These are phyloP conservation scores for Oligia fasciuncula DNA, from an alignment of 2,888 invertebrate species.

Conservation along the genomic window DNA sequence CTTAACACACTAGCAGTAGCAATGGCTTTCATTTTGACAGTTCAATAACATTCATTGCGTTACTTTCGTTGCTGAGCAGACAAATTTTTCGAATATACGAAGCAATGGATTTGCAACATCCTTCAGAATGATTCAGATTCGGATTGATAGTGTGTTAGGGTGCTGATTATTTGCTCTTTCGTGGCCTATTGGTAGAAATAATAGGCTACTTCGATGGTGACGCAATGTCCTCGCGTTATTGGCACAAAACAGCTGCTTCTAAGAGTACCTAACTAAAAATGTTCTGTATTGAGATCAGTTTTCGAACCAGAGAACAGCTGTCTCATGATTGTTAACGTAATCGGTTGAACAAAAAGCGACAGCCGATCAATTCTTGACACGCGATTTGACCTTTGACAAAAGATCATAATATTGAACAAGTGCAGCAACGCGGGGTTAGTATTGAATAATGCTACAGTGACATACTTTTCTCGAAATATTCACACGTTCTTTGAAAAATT, in stretches of 20 bases:
- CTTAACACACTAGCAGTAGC: too few relatives aligned
- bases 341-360: background rate
- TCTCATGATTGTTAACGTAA: slow-evolving; percentile 6
- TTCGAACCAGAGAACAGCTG: background rate
- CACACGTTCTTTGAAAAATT: slow-evolving; percentile 13
- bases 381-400: slow-evolving; percentile 21
- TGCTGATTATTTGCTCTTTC: background rate
- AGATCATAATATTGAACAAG: slow-evolving; percentile 5
- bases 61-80: too few relatives aligned
- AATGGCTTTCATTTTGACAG: too few relatives aligned
- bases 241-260: slow-evolving; percentile 25
- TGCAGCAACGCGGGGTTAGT: background rate
- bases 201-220: slow-evolving; percentile 7
- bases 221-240: slow-evolving; percentile 33
- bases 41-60: too few relatives aligned
- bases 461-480: slow-evolving; percentile 20
- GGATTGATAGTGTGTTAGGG: too few relatives aligned
- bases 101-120: too few relatives aligned
- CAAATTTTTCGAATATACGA: too few relatives aligned
- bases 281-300: background rate
- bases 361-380: slow-evolving; percentile 15
- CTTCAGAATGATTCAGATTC: too few relatives aligned
- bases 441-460: slow-evolving; percentile 12
- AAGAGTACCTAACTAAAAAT: background rate
- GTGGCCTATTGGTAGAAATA: slow-evolving; percentile 10